phyloP scores from a whole-genome alignment of 2,113 vertebrate species.

The Petromus typicus region DNA sequence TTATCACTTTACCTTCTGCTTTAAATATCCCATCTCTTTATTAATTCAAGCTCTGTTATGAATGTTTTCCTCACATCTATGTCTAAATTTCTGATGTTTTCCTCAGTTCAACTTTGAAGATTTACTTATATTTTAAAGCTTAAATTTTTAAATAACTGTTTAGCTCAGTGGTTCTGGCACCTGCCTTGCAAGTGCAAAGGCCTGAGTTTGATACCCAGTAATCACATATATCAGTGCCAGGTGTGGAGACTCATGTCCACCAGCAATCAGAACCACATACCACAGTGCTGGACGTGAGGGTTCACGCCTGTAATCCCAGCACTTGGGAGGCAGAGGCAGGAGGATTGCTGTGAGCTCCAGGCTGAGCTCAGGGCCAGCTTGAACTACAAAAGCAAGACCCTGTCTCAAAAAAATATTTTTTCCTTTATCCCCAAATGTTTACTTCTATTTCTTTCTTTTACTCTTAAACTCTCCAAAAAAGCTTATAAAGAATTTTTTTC shows the following conservation, averaged over 20 bases:
- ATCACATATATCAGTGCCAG: too few species aligned
- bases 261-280: too few species aligned
- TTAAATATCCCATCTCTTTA: not conserved
- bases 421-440: not conserved
- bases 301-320: too few species aligned
- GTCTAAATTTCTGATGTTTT: slow-evolving; percentile 16
- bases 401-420: not conserved
- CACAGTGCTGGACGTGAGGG: too few species aligned
- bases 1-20: not conserved
- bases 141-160: not conserved
- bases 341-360: too few species aligned
- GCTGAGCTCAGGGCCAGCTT: too few species aligned
- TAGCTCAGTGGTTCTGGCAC: too few species aligned
- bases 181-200: too few species aligned
- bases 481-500: not conserved
- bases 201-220: too few species aligned
- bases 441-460: slow-evolving; percentile 35
- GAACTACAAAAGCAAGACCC: too few species aligned
- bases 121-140: slow-evolving; percentile 3
- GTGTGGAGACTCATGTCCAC: too few species aligned
- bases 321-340: too few species aligned
- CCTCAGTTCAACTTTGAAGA: not conserved
- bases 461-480: slow-evolving; percentile 2
- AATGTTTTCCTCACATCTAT: not conserved
- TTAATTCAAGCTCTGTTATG: not conserved